Base-by-base conservation (phyloP, 1,140 invertebrate species). In the Paracyclopina nana region DNA sequence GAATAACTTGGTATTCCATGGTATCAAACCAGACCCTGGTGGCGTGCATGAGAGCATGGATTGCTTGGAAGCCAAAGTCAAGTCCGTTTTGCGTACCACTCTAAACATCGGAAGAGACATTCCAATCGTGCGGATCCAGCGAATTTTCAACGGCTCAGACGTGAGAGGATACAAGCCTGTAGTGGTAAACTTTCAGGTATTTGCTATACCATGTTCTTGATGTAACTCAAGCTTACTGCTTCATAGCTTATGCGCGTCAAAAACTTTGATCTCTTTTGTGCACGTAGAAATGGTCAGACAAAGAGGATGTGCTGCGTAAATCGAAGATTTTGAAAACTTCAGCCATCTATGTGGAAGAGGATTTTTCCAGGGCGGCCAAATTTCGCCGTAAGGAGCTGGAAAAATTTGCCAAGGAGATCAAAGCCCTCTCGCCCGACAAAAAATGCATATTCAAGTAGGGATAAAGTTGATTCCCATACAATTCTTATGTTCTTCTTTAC, bases 1-100 rank as follows among this genome's bases (percentile, higher is more conserved):
- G 25, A 44, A 43, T 29, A 52, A 52, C 31, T 26, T 52, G 11
- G n/a, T 52, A 2, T 52, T 52, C 27, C 24, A 24, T 25, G 50
- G 50, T 18, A 26, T 52, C 16, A 44, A 44, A 52, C 11, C 12
- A 20, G 45, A 48, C n/a, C 27, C 45, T 14, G 16, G 28, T 48
- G 45, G 45, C n/a, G 16, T 28, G n/a, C 30, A 28, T 48, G 45
- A 48, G 25, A 48, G 28, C 27, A 28, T 28, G 2, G 45, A 48
- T n/a, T 48, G 45, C 24, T 22, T 48, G 4, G 45, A 48, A 28
- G n/a, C n/a, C 14, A 48, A 48, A 20, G 28, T 48, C 45, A 48
- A 22, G n/a, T n/a, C 25, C 25, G 30, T 48, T 11, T n/a, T 48
- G 4, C 22, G 27, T n/a, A 48, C 27, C 27, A 27, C 27, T 12